Evolutionary conservation across 2,888 invertebrate genomes (phyloP).

Genomic region (Exocentrus adspersus): DNA sequence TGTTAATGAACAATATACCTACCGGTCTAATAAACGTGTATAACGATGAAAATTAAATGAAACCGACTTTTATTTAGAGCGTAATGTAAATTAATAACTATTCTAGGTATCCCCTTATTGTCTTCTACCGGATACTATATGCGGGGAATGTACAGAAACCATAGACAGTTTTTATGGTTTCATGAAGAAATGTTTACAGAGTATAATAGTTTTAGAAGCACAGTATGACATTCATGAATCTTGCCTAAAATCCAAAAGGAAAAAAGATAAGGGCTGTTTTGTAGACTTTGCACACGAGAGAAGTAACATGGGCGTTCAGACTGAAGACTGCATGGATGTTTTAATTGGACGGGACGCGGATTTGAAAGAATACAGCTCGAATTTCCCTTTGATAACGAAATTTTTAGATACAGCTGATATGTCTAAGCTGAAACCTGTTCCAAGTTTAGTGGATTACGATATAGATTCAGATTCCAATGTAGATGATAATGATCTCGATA

Average conservation of each 20-base stretch:
- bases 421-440: background rate
- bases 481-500: slow-evolving; percentile 43
- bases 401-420: slow-evolving; percentile 30
- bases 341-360: slow-evolving; percentile 37
- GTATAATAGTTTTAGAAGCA: slow-evolving; percentile 58
- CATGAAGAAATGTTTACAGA: slow-evolving; percentile 60
- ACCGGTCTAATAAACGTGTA: no score
- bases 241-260: slow-evolving; percentile 59
- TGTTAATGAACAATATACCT: no score
- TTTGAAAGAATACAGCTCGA: slow-evolving; percentile 35
- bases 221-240: slow-evolving; percentile 60
- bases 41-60: no score
- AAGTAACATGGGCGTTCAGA: slow-evolving; percentile 57
- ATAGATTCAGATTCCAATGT: slow-evolving; percentile 50
- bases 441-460: slow-evolving; percentile 56
- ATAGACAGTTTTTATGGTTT: slow-evolving; percentile 59
- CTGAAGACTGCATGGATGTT: slow-evolving; percentile 54
- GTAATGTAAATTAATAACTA: background rate
- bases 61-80: background rate
- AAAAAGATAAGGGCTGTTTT: slow-evolving; percentile 63
- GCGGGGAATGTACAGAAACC: slow-evolving; percentile 57
- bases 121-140: slow-evolving; percentile 60
- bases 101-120: slow-evolving; percentile 58
- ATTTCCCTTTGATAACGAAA: slow-evolving; percentile 35
- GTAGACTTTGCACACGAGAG: slow-evolving; percentile 59